These are phyloP conservation scores for Parauchenoglanis ngamensis DNA, from an alignment of 2,797 vertebrate species.

Conservation along the genomic window DNA sequence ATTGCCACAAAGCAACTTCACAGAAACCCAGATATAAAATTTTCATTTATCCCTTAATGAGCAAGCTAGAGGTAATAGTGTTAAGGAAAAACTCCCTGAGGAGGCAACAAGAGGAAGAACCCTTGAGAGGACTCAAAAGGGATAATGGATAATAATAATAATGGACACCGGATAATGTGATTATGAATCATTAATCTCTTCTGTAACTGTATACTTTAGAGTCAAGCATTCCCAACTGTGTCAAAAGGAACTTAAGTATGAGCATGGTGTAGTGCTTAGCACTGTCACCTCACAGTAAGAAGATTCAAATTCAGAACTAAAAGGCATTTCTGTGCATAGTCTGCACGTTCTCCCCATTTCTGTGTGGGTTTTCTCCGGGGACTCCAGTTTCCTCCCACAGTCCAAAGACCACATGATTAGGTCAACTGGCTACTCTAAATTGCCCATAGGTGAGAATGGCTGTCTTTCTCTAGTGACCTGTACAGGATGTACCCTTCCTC, in stretches of 20 bases:
- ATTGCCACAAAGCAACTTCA: neutral
- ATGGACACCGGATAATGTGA: neutral
- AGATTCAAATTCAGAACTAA: too few species aligned
- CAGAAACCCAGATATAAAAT: neutral
- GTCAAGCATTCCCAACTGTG: neutral
- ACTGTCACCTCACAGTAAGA: neutral
- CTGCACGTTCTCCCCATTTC: too few species aligned
- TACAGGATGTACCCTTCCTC: too few species aligned
- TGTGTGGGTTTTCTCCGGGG: too few species aligned
- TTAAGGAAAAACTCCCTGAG: neutral
- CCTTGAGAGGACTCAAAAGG: neutral
- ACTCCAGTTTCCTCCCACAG: too few species aligned
- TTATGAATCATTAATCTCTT: neutral
- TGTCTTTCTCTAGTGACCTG: too few species aligned
- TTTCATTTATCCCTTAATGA: neutral
- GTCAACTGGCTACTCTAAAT: too few species aligned
- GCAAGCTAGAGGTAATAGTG: neutral
- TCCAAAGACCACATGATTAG: too few species aligned
- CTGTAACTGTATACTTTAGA: neutral
- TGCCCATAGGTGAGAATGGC: too few species aligned
- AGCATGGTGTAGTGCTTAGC: neutral
- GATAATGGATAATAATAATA: too few species aligned
- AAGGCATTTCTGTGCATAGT: too few species aligned
- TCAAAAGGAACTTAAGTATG: neutral
- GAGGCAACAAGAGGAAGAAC: neutral